Evolutionary conservation across 2,113 vertebrate genomes (phyloP).

Genomic region (Clarias batrachus): DNA sequence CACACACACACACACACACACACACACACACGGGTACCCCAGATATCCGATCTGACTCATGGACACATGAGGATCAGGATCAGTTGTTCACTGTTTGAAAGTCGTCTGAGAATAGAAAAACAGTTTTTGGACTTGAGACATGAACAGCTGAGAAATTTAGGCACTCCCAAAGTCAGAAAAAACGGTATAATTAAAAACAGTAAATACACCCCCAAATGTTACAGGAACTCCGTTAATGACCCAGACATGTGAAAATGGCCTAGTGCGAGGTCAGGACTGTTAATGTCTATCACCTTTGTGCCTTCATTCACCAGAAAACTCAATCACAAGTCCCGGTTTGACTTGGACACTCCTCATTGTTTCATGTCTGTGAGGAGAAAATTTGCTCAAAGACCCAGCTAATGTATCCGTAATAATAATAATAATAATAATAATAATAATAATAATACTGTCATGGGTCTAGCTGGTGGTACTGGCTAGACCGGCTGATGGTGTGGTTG

Average conservation of each 20-base stretch:
- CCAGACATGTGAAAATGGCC: no score
- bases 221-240: background rate
- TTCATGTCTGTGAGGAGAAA: background rate
- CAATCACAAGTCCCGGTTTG: no score
- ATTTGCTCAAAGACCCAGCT: background rate
- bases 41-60: constrained; percentile 38
- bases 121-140: background rate
- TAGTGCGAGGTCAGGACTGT: no score
- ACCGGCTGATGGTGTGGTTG: no score
- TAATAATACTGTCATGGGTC: no score
- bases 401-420: no score
- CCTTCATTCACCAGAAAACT: no score
- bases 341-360: background rate
- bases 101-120: constrained; percentile 22
- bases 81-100: background rate
- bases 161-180: background rate
- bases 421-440: no score
- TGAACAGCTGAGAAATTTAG: background rate
- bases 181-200: background rate
- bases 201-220: background rate
- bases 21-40: constrained; percentile 27
- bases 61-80: background rate
- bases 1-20: constrained; percentile 55
- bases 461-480: no score
- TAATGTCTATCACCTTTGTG: no score